Conservation (phyloP, 2,888 invertebrate species). For the Patella ulyssiponensis region DNA sequence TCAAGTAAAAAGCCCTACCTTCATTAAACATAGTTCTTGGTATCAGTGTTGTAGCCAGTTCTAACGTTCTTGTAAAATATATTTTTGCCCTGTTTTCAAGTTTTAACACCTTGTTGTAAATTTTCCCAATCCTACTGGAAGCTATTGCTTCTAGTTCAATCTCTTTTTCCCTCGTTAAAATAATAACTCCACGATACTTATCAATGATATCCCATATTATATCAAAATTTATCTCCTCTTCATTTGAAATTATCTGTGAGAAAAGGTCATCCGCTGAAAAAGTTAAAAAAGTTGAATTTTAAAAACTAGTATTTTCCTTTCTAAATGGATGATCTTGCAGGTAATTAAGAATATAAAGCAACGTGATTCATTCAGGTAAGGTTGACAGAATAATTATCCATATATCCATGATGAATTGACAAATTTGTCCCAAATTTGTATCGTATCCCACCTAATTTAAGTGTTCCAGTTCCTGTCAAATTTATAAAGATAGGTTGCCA, state of each 20-base stretch:
- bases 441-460: too few species aligned
- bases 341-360: too few species aligned
- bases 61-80: conserved; percentile 40
- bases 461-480: too few species aligned
- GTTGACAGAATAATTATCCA: too few species aligned
- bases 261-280: conserved; percentile 46
- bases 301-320: too few species aligned
- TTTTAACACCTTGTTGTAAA: conserved; percentile 50
- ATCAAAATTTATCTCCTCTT: conserved; percentile 51
- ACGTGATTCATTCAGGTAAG: too few species aligned
- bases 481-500: too few species aligned
- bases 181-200: conserved; percentile 46
- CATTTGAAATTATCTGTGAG: conserved; percentile 37
- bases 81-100: conserved; percentile 46
- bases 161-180: conserved; percentile 41
- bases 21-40: conserved; percentile 40
- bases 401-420: too few species aligned
- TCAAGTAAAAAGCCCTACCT: conserved; percentile 26
- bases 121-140: conserved; percentile 39
- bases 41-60: conserved; percentile 46
- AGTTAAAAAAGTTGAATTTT: not conserved
- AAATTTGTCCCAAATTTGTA: too few species aligned
- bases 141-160: conserved; percentile 51
- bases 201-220: conserved; percentile 55
- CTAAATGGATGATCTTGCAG: too few species aligned